phyloP scores from a whole-genome alignment of 2,888 invertebrate genomes.

The Noctua pronuba region DNA sequence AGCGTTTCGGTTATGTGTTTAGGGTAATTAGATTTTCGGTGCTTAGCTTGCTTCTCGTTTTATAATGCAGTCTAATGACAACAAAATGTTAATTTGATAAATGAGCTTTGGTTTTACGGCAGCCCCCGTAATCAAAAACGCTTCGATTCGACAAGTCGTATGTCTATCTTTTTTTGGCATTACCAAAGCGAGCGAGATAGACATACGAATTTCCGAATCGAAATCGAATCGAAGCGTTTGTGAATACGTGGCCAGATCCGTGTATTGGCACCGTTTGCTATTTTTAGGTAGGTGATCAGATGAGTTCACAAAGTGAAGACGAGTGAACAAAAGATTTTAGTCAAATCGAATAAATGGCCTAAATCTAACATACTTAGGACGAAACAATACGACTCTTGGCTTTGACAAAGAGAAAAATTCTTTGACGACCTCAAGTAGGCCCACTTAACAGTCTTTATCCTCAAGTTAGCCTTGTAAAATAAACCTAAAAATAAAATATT shows the following conservation, averaged over 20 bases:
- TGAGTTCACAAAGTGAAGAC: too few relatives aligned
- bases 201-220: too few relatives aligned
- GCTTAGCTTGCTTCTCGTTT: neutral
- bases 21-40: constrained; percentile 29
- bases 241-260: too few relatives aligned
- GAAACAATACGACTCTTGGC: neutral
- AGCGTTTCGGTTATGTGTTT: constrained; percentile 37
- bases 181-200: too few relatives aligned
- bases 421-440: neutral
- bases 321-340: neutral
- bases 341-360: neutral
- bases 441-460: neutral
- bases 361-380: neutral
- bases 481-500: constrained; percentile 23
- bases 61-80: constrained; percentile 8
- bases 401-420: neutral
- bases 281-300: neutral
- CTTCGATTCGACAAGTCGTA: too few relatives aligned
- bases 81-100: constrained; percentile 5
- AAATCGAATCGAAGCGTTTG: too few relatives aligned
- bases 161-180: too few relatives aligned
- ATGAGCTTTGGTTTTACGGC: neutral
- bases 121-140: too few relatives aligned
- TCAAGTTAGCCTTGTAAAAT: neutral
- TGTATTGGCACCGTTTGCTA: too few relatives aligned